A percentile compares a stretch with the other conserved stretches of the same genome.
These are phyloP conservation scores for Coptotermes formosanus DNA, from an alignment of 1,140 invertebrate species.

Conservation along the genomic window DNA sequence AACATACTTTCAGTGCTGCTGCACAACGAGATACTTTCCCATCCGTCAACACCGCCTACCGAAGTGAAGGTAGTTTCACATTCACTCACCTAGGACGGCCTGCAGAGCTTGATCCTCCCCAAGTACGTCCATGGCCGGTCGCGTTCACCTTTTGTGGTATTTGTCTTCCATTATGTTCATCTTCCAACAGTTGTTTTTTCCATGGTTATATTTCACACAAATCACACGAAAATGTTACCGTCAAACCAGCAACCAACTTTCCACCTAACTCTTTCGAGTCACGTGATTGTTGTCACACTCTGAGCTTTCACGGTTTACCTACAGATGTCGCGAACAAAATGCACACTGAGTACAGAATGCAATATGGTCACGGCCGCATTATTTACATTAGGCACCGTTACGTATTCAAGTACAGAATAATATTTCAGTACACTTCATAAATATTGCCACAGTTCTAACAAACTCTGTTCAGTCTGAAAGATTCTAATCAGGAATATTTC, in stretches of 20 bases:
- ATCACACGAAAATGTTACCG: constrained; percentile 26
- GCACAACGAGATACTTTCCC: background rate
- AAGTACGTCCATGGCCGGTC: constrained; percentile 21
- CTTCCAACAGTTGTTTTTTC: background rate
- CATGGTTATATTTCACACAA: background rate
- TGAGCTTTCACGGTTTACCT: background rate
- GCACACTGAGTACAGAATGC: background rate
- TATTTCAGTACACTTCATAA: too few relatives aligned
- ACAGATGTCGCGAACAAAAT: background rate
- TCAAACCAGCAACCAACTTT: constrained; percentile 24
- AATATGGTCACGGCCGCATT: too few relatives aligned
- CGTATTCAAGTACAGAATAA: too few relatives aligned
- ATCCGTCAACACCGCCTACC: constrained; percentile 9
- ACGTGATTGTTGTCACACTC: constrained; percentile 9
- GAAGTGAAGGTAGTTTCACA: constrained; percentile 7
- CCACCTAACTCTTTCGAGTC: constrained; percentile 22
- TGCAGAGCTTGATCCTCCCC: constrained; percentile 26
- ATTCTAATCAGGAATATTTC: too few relatives aligned
- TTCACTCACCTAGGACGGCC: constrained; percentile 24
- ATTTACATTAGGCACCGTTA: too few relatives aligned
- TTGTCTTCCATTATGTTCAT: constrained; percentile 19
- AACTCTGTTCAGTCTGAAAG: too few relatives aligned
- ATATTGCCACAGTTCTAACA: too few relatives aligned
- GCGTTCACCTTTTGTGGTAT: constrained; percentile 9
- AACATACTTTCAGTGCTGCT: constrained; percentile 22